Evolutionary conservation across 2,888 invertebrate species (phyloP).

Genomic region (Meta bourneti): DNA sequence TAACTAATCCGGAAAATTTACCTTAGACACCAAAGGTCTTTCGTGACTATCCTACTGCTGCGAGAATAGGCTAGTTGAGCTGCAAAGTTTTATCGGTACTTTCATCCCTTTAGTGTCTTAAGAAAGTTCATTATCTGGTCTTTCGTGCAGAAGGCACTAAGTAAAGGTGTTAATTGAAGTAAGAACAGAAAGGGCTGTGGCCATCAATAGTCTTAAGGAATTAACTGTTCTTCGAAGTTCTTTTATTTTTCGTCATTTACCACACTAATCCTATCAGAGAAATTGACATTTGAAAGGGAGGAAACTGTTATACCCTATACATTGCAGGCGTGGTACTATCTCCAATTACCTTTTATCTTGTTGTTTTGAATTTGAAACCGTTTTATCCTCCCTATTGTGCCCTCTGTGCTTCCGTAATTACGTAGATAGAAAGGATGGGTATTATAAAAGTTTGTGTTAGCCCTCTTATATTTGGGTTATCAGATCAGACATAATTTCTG

Average conservation of each 20-base stretch:
- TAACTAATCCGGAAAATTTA: conserved; percentile 66
- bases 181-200: conserved; percentile 55
- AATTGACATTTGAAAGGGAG: conserved; percentile 28
- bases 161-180: conserved; percentile 72
- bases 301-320: conserved; percentile 24
- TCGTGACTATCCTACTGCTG: conserved; percentile 50
- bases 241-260: conserved; percentile 48
- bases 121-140: conserved; percentile 72
- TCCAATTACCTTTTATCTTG: too few species aligned
- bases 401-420: too few species aligned
- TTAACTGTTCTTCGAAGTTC: conserved; percentile 53
- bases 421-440: too few species aligned
- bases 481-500: too few species aligned
- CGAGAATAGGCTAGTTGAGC: conserved; percentile 58
- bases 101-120: conserved; percentile 70
- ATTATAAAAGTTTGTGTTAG: too few species aligned
- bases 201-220: conserved; percentile 49
- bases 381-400: too few species aligned
- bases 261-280: conserved; percentile 36
- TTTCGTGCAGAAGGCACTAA: conserved; percentile 47
- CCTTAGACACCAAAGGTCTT: conserved; percentile 53
- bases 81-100: conserved; percentile 71
- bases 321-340: conserved; percentile 15
- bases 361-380: too few species aligned
- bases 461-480: too few species aligned